phyloP scores from a whole-genome alignment of 1,140 invertebrate genomes.

The Ceratina australensis region DNA sequence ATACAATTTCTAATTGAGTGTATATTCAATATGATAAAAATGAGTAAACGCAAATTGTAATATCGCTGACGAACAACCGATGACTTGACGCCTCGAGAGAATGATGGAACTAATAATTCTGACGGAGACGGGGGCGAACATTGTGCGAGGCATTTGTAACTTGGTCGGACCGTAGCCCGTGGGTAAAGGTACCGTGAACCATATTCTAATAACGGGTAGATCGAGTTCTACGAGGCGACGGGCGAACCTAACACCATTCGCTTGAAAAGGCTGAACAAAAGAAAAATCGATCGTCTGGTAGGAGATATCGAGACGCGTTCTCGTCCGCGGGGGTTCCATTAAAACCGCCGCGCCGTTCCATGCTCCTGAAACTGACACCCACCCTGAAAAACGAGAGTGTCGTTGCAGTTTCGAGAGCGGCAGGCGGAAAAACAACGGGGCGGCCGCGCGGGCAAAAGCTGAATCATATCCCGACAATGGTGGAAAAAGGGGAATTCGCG shows the following conservation, averaged over 20 bases:
- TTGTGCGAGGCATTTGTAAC: no score
- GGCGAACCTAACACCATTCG: constrained; percentile 13
- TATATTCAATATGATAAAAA: no score
- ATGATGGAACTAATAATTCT: no score
- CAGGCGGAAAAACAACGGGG: constrained; percentile 45
- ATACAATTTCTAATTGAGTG: no score
- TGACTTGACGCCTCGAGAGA: no score
- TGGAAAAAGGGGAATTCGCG: neutral
- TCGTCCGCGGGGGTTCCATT: constrained; percentile 24
- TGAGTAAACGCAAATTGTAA: no score
- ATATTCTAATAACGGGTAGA: constrained; percentile 13
- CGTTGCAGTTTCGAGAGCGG: constrained; percentile 48
- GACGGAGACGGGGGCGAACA: no score
- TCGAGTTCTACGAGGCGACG: neutral
- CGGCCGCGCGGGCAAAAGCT: neutral
- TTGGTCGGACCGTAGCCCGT: no score
- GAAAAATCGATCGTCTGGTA: constrained; percentile 28
- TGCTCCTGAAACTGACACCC: constrained; percentile 66
- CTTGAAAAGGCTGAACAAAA: constrained; percentile 23
- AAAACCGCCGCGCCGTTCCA: constrained; percentile 39
- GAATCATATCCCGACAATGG: constrained; percentile 28
- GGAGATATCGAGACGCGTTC: constrained; percentile 29
- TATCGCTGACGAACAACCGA: no score
- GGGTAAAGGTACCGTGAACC: neutral
- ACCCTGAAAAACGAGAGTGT: constrained; percentile 48